Evolutionary conservation across 2,113 vertebrate species (phyloP), one percentile per base, ranked within the genome.

Genomic region (Psittacula cyanocephala): DNA sequence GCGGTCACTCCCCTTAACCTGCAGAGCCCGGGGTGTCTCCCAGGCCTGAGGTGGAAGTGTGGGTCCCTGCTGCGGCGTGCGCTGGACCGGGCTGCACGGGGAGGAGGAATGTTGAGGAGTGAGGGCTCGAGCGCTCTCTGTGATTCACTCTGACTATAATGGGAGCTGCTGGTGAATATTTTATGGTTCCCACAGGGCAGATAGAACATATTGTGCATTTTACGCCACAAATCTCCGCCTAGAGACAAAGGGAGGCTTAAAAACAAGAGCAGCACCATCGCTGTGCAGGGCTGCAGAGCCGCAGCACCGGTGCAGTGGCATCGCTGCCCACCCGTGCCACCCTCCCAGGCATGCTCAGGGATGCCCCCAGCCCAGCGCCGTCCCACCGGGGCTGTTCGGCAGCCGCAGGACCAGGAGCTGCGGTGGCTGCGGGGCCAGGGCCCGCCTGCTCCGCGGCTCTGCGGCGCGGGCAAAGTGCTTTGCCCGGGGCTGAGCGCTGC

Each of bases 131-230:
- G 69, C 33, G 3, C 78, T 86, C 90, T 93, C 94, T 18, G 88
- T 96, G 96, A 96, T 96, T 95, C 85, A 93, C 86, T 96, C 93
- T 95, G 97, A 97, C 94, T 95, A 96, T 97, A 97, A 97, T 97
- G 96, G 96, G 96, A 97, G 91, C 95, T 97, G 97, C 96, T 97
- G 96, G 97, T 97, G 96, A 97, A 97, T 97, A 96, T 97, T 97
- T 97, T 88, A 97, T 97, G 86, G 64, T 71, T 97, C 97, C 97
- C 97, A 97, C 94, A 96, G 97, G 97, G 96, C 95, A 97, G 95
- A 96, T 97, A 97, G 97, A 97, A 97, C 97, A 97, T 97, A 97
- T 97, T 97, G 97, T 94, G 97, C 96, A 96, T 97, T 97, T 97
- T 96, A 96, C 95, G 92, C 94, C 95, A 93, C 94, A 95, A 95